phyloP scores from a whole-genome alignment of 1,140 invertebrate genomes.

The Lucilia sericata region DNA sequence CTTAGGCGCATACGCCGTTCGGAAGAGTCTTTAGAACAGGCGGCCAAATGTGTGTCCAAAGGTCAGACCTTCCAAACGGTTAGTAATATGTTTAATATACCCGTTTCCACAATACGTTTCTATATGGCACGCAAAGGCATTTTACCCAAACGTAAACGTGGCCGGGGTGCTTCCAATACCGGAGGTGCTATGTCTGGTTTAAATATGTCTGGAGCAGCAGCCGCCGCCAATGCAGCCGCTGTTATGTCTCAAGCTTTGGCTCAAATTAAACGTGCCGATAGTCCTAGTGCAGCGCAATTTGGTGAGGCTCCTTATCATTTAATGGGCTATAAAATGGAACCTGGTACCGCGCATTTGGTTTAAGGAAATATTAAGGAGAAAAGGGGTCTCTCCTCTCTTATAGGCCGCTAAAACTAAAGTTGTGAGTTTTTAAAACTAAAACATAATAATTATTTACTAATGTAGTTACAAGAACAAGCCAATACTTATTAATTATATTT shows the following conservation, averaged over 20 bases:
- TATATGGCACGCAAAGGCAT: conserved; percentile 87
- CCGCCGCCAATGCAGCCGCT: conserved; percentile 34
- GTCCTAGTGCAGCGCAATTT: conserved; percentile 17
- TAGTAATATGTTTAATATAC: conserved; percentile 85
- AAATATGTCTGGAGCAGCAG: conserved; percentile 49
- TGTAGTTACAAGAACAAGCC: neutral
- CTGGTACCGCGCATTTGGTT: conserved; percentile 15
- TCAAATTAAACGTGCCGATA: conserved; percentile 32
- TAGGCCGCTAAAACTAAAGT: conserved; percentile 4
- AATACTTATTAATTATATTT: neutral
- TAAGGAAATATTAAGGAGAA: neutral
- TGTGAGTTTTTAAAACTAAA: conserved; percentile 42
- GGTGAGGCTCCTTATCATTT: conserved; percentile 21
- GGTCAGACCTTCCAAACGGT: conserved; percentile 86
- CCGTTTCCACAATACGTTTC: conserved; percentile 85
- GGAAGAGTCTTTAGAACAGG: conserved; percentile 80
- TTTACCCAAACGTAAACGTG: conserved; percentile 79
- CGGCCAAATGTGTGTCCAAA: conserved; percentile 82
- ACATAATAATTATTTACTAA: neutral
- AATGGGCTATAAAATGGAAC: conserved; percentile 36
- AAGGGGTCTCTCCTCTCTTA: too few species aligned
- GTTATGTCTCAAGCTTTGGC: conserved; percentile 31
- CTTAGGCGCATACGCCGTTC: conserved; percentile 73
- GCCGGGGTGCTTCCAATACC: conserved; percentile 69
- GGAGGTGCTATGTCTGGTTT: conserved; percentile 61